A percentile compares a stretch with the other conserved stretches of the same genome.
phyloP scores from a whole-genome alignment of 2,113 vertebrate genomes.

The Oryzias javanicus region DNA sequence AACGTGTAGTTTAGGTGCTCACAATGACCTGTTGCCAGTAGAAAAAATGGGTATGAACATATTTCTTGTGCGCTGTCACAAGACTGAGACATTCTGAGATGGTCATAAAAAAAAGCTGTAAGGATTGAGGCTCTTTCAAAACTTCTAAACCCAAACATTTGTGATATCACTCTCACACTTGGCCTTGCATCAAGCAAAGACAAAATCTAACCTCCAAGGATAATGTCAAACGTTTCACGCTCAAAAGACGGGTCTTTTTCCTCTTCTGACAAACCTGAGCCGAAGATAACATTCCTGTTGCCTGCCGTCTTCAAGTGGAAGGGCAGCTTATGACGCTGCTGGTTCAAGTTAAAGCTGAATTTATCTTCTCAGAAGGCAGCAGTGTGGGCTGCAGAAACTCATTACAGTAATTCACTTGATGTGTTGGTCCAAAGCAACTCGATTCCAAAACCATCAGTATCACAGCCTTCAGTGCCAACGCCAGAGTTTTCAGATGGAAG shows the following conservation, averaged over 20 bases:
- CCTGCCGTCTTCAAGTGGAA: constrained; percentile 39
- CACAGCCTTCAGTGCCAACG: constrained; percentile 14
- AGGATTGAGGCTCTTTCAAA: too few relatives aligned
- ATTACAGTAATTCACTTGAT: constrained; percentile 43
- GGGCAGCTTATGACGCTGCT: constrained; percentile 50
- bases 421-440: constrained; percentile 25
- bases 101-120: not conserved
- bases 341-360: constrained; percentile 47
- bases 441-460: constrained; percentile 26
- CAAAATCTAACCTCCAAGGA: not conserved
- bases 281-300: constrained; percentile 41
- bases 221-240: not conserved
- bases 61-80: not conserved
- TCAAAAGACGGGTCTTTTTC: not conserved
- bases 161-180: constrained; percentile 22
- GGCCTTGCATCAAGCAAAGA: constrained; percentile 18
- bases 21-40: too few relatives aligned
- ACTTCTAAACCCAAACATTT: too few relatives aligned
- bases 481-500: constrained; percentile 8
- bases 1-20: too few relatives aligned
- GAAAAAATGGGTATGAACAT: too few relatives aligned
- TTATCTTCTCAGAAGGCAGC: constrained; percentile 35
- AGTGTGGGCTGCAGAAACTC: constrained; percentile 28
- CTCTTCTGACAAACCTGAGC: constrained; percentile 34
- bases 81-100: not conserved